Percentiles rank a stretch among this genome's conserved stretches.
phyloP scores from a whole-genome alignment of 2,797 vertebrate genomes.

The Enteromius mattozi region DNA sequence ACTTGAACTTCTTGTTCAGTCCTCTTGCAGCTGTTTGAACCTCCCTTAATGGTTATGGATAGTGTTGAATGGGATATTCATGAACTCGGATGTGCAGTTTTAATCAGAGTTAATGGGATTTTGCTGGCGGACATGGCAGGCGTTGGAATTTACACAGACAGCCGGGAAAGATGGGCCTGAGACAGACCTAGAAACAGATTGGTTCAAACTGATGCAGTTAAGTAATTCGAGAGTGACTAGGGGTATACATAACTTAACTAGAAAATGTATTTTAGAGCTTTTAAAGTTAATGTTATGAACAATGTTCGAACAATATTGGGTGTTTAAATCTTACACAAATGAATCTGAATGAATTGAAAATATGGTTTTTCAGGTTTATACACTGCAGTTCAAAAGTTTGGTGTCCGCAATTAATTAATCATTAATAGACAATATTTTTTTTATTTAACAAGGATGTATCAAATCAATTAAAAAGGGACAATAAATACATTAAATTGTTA shows the following conservation, averaged over 20 bases:
- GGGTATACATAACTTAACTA: background rate
- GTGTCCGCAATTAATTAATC: background rate
- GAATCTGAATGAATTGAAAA: background rate
- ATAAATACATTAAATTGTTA: background rate
- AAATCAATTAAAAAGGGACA: background rate
- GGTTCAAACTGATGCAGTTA: slow-evolving; percentile 30
- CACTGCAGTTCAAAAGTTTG: background rate
- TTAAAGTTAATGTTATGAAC: background rate
- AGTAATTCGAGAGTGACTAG: background rate
- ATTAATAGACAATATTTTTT: background rate
- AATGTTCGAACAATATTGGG: background rate
- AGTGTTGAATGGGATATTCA: slow-evolving; percentile 79
- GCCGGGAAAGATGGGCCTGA: slow-evolving; percentile 36
- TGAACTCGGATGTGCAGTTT: slow-evolving; percentile 70
- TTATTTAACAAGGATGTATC: background rate
- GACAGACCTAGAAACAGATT: slow-evolving; percentile 29
- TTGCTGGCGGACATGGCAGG: slow-evolving; percentile 60
- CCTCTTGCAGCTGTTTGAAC: slow-evolving; percentile 34
- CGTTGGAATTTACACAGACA: slow-evolving; percentile 34
- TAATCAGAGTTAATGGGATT: slow-evolving; percentile 73
- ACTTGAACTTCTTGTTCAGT: slow-evolving; percentile 29
- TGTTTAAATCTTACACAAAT: background rate
- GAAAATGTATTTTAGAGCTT: background rate
- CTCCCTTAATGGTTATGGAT: slow-evolving; percentile 73
- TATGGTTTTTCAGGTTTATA: background rate